Base-by-base conservation (phyloP, 1,140 invertebrate species). In the Zaprionus inermis region DNA sequence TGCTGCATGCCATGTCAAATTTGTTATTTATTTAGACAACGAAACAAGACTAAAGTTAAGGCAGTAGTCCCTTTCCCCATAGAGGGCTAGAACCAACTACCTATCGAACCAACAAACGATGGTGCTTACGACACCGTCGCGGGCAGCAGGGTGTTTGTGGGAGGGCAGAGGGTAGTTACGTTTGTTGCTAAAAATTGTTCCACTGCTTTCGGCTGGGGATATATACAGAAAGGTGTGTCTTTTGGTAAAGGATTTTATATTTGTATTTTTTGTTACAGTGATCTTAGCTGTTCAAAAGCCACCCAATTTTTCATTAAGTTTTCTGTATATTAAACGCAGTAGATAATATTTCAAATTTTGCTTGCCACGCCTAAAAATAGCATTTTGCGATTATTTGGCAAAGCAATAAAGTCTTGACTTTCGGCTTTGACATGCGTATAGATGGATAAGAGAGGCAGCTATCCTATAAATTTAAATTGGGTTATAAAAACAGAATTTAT, bases 1-100 rank as follows among this genome's bases (percentile, higher is more conserved):
- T 57, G 30, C 30, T 32, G 76, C 79, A 88, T 86, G 82, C 51
- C 80, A 76, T 72, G 68, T 58, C 76, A 74, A 74, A 74, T 86
- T 86, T 83, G 76, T 79, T 83, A 72, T 69, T 72, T 76, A 63
- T 61, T 60, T 54, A 49, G 44, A 49, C 20, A 49, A 20, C 44
- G 44, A 49, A 49, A 49, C 83, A 70, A 60, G 38, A 44, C 38
- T 9, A 44, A 44, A 28, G 24, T 4, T 2, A 41, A n/a, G n/a
- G 30, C 1, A 32, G 28, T 28, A 28, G 28, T 6, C 28, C 28
- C 28, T 6, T 28, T 5, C 11, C 36, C 36, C 36, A 0, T 38
- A 38, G 12, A 38, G n/a, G 36, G 36, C 28, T n/a, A n/a, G 6
- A 3, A 3, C 28, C 28, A 32, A 32, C 30, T 32, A 32, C 30